Evolutionary conservation across 2,888 invertebrate genomes (phyloP).

Genomic region (Hirtodrosophila alboralis): DNA sequence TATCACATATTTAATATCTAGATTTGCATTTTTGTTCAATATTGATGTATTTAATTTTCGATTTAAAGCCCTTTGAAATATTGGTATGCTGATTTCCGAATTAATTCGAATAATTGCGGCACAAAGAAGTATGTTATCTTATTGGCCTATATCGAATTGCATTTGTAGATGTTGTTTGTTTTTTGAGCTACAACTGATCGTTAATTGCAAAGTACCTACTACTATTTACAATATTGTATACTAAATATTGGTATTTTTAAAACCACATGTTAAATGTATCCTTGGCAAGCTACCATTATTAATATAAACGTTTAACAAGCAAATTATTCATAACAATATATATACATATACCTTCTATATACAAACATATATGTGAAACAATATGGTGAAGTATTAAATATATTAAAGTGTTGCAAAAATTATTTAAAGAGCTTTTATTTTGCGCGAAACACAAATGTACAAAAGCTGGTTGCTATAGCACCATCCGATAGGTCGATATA

Average conservation of each 20-base stretch:
- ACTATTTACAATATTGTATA: constrained; percentile 47
- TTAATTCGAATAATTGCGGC: constrained; percentile 25
- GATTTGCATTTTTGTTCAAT: constrained; percentile 53
- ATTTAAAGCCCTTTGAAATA: constrained; percentile 44
- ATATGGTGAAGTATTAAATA: constrained; percentile 70
- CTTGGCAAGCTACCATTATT: constrained; percentile 47
- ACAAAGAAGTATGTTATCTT: constrained; percentile 36
- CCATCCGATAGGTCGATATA: not conserved
- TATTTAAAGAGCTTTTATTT: constrained; percentile 14
- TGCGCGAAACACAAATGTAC: not conserved
- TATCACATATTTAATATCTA: constrained; percentile 40
- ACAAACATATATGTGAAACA: constrained; percentile 56
- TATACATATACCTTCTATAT: constrained; percentile 46
- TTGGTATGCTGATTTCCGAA: constrained; percentile 72
- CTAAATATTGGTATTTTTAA: constrained; percentile 40
- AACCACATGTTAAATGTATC: constrained; percentile 49
- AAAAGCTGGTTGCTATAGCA: constrained; percentile 16
- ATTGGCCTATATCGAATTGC: constrained; percentile 67
- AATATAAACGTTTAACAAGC: constrained; percentile 26
- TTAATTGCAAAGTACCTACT: constrained; percentile 71
- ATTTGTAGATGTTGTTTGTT: constrained; percentile 72
- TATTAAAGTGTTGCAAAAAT: constrained; percentile 64
- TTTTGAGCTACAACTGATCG: constrained; percentile 64
- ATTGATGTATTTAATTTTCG: constrained; percentile 45
- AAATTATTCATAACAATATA: constrained; percentile 39